Percentiles rank a stretch among this genome's conserved stretches.
These are phyloP conservation scores for Helogale parvula DNA, from an alignment of 2,113 vertebrate genomes.

Conservation along the genomic window DNA sequence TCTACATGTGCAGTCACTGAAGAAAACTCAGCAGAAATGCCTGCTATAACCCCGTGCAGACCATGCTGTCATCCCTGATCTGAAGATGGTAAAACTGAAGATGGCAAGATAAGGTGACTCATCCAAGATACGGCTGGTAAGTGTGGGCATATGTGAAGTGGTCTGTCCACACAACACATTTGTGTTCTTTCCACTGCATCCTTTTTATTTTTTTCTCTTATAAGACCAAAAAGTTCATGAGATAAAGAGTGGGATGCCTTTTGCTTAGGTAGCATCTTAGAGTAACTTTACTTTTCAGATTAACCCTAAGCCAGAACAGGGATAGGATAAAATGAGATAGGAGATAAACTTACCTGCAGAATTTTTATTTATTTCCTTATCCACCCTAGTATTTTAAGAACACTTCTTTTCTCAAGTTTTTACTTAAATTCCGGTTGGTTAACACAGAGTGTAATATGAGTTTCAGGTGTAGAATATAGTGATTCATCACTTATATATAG, in stretches of 20 bases:
- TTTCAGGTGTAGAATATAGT: no score
- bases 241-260: neutral
- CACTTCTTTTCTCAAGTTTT: neutral
- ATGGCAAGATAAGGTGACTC: neutral
- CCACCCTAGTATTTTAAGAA: neutral
- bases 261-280: neutral
- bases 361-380: no score
- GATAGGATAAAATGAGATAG: neutral
- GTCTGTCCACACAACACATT: neutral
- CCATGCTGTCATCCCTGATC: neutral
- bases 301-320: neutral
- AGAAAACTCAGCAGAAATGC: neutral
- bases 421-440: no score
- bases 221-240: neutral
- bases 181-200: neutral
- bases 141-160: neutral
- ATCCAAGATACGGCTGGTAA: no score
- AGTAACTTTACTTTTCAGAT: neutral
- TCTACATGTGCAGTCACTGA: neutral
- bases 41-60: neutral
- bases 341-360: neutral
- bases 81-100: neutral
- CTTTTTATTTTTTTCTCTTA: neutral
- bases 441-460: no score
- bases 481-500: no score